Conservation (phyloP, 2,888 invertebrate genomes). For the Polydrusus pterygomalis region DNA sequence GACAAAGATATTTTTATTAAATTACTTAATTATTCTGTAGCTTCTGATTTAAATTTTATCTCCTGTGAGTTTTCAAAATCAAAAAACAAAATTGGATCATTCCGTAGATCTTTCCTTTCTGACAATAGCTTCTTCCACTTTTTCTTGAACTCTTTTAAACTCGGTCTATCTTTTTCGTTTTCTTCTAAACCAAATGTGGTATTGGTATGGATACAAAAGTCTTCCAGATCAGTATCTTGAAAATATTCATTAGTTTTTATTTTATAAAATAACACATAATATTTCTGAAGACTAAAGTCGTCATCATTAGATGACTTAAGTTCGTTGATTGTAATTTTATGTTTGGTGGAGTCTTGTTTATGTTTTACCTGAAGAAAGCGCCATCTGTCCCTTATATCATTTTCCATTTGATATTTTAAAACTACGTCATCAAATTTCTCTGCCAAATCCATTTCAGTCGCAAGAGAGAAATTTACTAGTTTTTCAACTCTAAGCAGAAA, state of each 20-base stretch:
- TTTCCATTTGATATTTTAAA: slow-evolving; percentile 31
- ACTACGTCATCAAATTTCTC: slow-evolving; percentile 48
- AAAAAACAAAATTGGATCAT: not conserved
- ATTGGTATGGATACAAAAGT: slow-evolving; percentile 34
- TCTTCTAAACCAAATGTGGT: not conserved
- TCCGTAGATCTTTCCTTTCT: not conserved
- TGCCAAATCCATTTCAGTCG: slow-evolving; percentile 40
- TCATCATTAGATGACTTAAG: slow-evolving; percentile 20
- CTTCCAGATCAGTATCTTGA: slow-evolving; percentile 19
- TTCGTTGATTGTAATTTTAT: slow-evolving; percentile 36
- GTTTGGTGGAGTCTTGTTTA: slow-evolving; percentile 28
- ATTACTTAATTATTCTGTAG: not conserved
- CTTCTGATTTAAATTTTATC: slow-evolving; percentile 15
- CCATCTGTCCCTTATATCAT: slow-evolving; percentile 1
- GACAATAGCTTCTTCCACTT: not conserved
- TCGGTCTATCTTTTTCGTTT: slow-evolving; percentile 7
- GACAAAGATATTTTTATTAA: not conserved
- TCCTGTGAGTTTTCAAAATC: not conserved
- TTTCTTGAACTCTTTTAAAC: slow-evolving; percentile 1
- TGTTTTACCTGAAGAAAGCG: slow-evolving; percentile 46
- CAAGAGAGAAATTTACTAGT: slow-evolving; percentile 18
- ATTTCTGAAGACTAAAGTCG: slow-evolving; percentile 16
- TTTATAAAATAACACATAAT: slow-evolving; percentile 45
- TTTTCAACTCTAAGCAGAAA: slow-evolving; percentile 16
- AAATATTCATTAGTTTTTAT: slow-evolving; percentile 24